These are phyloP conservation scores for Epizoanthus stellaris DNA, from an alignment of 92 coral and sea anemone genomes.

Conservation along the genomic window DNA sequence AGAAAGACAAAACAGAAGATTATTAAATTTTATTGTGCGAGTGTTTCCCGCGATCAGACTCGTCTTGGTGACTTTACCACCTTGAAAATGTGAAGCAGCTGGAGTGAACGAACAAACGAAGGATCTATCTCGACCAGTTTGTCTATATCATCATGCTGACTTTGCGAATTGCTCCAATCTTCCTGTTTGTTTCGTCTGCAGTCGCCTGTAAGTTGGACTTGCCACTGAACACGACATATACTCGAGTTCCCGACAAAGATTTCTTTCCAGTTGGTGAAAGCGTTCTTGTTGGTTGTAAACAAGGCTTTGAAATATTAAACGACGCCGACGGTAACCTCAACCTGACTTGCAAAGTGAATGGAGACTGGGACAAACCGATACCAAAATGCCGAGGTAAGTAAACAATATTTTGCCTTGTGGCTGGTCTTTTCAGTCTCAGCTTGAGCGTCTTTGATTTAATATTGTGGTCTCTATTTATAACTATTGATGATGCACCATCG, in stretches of 20 bases:
- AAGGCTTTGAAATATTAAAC: conserved; percentile 57
- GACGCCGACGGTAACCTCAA: too few relatives aligned
- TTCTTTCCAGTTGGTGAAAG: conserved; percentile 69
- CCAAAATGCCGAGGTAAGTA: conserved; percentile 80
- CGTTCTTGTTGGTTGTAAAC: conserved; percentile 60
- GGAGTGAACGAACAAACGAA: too few relatives aligned
- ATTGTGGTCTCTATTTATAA: too few relatives aligned
- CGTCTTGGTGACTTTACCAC: background rate
- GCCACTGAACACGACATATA: conserved; percentile 51
- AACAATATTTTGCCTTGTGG: background rate
- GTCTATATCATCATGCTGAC: conserved; percentile 6
- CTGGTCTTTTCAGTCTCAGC: background rate
- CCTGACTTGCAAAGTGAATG: conserved; percentile 63
- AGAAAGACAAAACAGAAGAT: conserved; percentile 32
- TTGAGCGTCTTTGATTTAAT: too few relatives aligned
- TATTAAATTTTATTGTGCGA: conserved; percentile 17
- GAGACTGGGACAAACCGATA: conserved; percentile 65
- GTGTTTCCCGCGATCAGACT: background rate
- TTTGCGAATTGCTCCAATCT: conserved; percentile 14
- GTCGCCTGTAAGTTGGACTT: conserved; percentile 80
- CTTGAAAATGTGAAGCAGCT: background rate
- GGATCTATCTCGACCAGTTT: background rate
- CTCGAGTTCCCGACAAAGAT: conserved; percentile 43
- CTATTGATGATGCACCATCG: too few relatives aligned
- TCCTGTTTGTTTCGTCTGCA: conserved; percentile 46